These are phyloP conservation scores for Hemistola chrysoprasaria DNA, from an alignment of 2,888 invertebrate genomes.

Conservation along the genomic window DNA sequence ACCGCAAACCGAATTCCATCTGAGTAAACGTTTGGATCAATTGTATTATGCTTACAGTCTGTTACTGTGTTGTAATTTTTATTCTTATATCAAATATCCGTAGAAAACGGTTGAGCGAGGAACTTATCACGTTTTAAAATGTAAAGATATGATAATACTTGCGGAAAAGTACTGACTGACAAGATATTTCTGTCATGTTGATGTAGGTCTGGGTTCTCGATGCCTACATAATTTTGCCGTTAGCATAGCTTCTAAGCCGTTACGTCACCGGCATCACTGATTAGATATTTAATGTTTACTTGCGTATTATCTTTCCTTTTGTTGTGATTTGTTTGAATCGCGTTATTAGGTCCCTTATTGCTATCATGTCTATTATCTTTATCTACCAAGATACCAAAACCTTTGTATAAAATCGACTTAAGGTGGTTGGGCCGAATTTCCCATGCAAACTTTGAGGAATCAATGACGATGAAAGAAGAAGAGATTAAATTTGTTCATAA, in stretches of 20 bases:
- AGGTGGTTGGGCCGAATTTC: no score
- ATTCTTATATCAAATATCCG: conserved; percentile 9
- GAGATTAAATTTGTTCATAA: no score
- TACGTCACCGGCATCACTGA: conserved; percentile 31
- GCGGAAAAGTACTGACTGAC: conserved; percentile 53
- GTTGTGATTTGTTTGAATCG: conserved; percentile 4
- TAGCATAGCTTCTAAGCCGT: conserved; percentile 30
- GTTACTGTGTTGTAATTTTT: conserved; percentile 12
- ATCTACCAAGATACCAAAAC: no score
- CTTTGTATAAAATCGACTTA: no score
- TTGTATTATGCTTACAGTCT: conserved; percentile 22
- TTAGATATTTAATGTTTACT: conserved; percentile 32
- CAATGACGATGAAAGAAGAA: no score
- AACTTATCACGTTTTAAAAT: conserved; percentile 24
- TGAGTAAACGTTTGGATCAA: conserved; percentile 34
- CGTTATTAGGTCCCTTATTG: no score
- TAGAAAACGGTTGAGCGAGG: conserved; percentile 20
- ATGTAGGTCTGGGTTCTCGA: conserved; percentile 54
- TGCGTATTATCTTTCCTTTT: conserved; percentile 22
- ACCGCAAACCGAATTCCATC: conserved; percentile 23
- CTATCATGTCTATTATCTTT: no score
- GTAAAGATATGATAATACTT: conserved; percentile 44
- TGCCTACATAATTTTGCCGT: conserved; percentile 29
- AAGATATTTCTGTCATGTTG: conserved; percentile 45
- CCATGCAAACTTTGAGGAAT: no score